Base-by-base conservation (phyloP, 2,888 invertebrate species). In the Caenorhabditis becei region DNA sequence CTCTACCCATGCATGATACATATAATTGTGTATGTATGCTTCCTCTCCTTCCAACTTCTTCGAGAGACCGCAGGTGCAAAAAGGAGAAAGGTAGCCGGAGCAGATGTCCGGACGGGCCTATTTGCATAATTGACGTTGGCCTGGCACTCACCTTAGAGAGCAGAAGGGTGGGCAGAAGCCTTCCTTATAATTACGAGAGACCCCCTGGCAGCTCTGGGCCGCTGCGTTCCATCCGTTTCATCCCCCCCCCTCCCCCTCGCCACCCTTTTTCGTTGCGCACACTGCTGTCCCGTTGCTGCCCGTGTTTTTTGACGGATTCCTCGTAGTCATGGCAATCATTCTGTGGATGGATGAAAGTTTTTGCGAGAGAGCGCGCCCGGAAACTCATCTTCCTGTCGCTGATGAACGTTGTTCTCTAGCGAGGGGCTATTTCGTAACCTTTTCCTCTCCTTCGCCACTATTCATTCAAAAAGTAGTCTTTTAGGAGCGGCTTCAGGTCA, bases 271-370 rank as follows among this genome's bases (percentile, higher is more conserved):
- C 28, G 56, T n/a, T 61, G 59, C 49, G 49, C 54, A 51, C 10
- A n/a, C 47, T n/a, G 7, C 35, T 47, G 54, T 28, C 35, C 35
- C 37, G 44, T 44, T 62, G 59, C 51, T 66, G 51, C 66, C 44
- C 44, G 41, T 61, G 11, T 69, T 77, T 65, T 58, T 51, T 49
- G 35, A 59, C 35, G 49, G 51, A 28, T 75, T 58, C 35, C 63
- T 69, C 51, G 78, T 78, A 78, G 78, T 53, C 78, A 78, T 71
- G 61, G 70, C 71, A 69, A 78, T 75, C 37, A 66, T 70, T 59
- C 26, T 41, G 63, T 35, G 3, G 32, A 32, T 4, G 32, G 32
- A 10, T 7, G 32, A 32, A 41, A 41, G 41, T 41, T 41, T 41
- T 41, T 10, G 41, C 10, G 41, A 16, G 16, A 2, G 14, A 41